Evolutionary conservation across 2,888 invertebrate species (phyloP), one percentile per base, ranked within the genome.

Genomic region (Terebella lapidaria): DNA sequence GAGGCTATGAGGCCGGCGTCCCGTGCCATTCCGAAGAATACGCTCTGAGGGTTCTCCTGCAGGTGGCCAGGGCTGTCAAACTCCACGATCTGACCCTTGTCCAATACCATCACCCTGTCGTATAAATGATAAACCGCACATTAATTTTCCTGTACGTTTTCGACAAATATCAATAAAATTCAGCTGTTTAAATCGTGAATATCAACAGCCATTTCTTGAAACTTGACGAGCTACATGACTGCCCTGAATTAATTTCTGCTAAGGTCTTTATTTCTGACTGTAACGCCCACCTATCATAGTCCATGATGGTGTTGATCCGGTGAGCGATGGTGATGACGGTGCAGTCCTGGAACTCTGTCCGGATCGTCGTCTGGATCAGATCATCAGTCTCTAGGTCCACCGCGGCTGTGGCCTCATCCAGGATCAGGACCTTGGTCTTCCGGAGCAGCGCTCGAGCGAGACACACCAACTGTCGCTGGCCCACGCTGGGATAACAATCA

Each of bases 301-400:
- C 77, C 71, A 78, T 71, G 63, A 81, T 75, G 28, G 78, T 77
- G 64, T 79, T 75, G 29, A 81, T 68, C 28, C 80, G 67, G 66
- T 80, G 80, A 5, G 79, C 79, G 30, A 80, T 79, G 47, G 78
- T 79, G n/a, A 81, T 70, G 2, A 81, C 76, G 10, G 81, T 81
- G 59, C 72, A 72, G 51, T 72, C 70, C n/a, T 67, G 64, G 65
- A 79, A 79, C 60, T 75, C 74, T 35, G 69, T 68, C 26, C 75
- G 63, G 56, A 79, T 79, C 20, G 78, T 59, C 20, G 59, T 46
- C 65, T 79, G 78, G 57, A 78, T 78, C 22, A 77, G 71, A 58
- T 75, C 73, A 65, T 78, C n/a, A n/a, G n/a, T n/a, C n/a, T n/a
- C n/a, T n/a, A n/a, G n/a, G n/a, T n/a, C n/a, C n/a, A n/a, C n/a